A percentile compares a stretch with the other conserved stretches of the same genome.
Conservation (phyloP, 2,888 invertebrate species). For the Frankliniella fusca region DNA sequence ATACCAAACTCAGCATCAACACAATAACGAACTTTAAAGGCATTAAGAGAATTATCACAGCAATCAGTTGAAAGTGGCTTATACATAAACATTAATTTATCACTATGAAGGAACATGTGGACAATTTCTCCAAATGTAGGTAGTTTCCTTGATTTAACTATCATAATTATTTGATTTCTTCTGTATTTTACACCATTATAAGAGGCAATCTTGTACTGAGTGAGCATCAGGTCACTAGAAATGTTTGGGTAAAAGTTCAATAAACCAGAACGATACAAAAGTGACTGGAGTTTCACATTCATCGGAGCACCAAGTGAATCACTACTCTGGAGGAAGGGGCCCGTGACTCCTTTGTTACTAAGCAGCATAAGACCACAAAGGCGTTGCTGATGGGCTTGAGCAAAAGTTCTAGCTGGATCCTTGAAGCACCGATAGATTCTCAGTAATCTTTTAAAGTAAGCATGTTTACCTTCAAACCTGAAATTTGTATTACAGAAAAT, state of each 20-base stretch:
- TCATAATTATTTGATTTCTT: neutral
- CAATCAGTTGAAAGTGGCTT: neutral
- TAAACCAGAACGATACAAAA: neutral
- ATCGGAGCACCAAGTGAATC: neutral
- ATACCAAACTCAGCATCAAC: neutral
- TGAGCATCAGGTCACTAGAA: neutral
- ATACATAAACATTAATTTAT: neutral
- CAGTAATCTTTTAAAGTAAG: too few relatives aligned
- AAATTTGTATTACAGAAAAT: neutral
- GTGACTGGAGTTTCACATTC: neutral
- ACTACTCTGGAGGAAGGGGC: neutral
- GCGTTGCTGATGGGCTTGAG: neutral
- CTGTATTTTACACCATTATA: neutral
- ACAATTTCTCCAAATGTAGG: neutral
- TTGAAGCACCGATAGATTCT: too few relatives aligned
- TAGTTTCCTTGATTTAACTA: neutral
- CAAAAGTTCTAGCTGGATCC: neutral
- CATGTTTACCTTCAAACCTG: conserved; percentile 3
- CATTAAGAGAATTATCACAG: neutral
- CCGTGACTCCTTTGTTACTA: neutral
- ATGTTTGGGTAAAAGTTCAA: neutral
- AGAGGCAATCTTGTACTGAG: neutral
- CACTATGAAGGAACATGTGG: neutral
- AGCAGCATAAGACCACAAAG: neutral
- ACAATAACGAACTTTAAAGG: neutral